Evolutionary conservation across 2,113 vertebrate genomes (phyloP), one percentile per base, ranked within the genome.

Genomic region (Gallinago media): DNA sequence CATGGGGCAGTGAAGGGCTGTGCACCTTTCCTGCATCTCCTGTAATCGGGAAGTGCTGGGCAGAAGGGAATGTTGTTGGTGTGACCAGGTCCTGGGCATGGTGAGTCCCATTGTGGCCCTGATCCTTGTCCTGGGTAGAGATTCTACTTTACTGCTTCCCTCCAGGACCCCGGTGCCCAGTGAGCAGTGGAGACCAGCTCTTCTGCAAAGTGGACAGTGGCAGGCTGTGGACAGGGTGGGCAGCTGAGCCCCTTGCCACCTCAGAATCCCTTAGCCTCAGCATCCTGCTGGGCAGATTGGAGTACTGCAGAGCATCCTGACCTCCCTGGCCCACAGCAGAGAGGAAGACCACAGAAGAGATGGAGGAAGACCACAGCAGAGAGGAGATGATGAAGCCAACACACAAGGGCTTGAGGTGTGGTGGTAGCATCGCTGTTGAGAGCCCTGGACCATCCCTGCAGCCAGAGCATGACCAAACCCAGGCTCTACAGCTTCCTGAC

Each of bases 41-140:
- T 49, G 38, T 50, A 27, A 34, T 32, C 0, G 2, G 46, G 54
- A 73, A 54, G 4, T 70, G 18, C 15, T 4, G 4, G 20, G 36
- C 61, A 74, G 46, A 1, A 19, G 23, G 16, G 34, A 29, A 4
- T 9, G 25, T 26, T 0, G 0, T 25, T 0, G 0, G 4, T 34
- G 16, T 46, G 12, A 29, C 7, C 47, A 31, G 7, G 14, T 62
- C 75, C 58, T 58, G 42, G 32, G 23, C 47, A 22, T 8, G 40
- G 13, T 18, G 23, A 63, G 34, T 79, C 22, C 40, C 38, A 20
- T 6, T 55, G 18, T 62, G 26, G 10, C 27, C 17, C 66, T 40
- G 36, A 66, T 40, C 21, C 49, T 22, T 61, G 54, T 63, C 34
- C 61, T 27, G 49, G 32, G 19, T 12, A 79, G 55, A 79, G 54